Base-by-base conservation (phyloP, 2,113 vertebrate genomes). In the Sciurus niger region DNA sequence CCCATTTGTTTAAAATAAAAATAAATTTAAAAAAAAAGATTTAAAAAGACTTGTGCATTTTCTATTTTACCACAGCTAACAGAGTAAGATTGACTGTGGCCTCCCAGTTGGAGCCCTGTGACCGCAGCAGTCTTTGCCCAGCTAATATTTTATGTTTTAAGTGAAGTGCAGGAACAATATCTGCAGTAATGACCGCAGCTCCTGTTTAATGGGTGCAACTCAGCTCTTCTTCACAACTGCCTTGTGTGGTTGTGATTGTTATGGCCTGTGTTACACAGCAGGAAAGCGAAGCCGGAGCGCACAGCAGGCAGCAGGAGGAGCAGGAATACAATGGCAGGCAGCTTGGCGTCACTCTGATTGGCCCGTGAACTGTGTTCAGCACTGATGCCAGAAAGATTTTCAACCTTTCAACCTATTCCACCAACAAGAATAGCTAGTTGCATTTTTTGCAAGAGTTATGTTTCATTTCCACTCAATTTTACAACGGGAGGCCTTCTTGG, bases 71-170 rank as follows among this genome's bases (percentile, higher is more conserved):
- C 82, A 74, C 10, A 91, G n/a, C 10, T 93, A 72, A 76, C n/a
- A 85, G 67, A 80, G n/a, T 77, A 78, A 78, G n/a, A 83, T 65
- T 84, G 77, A 60, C 22, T 30, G 2, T 74, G 55, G 28, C 17
- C n/a, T 85, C 8, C 34, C 40, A 58, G 24, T 55, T 79, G 73
- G 40, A 90, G 40, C 7, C 43, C 63, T 73, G 34, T 46, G 73
- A 8, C 53, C 60, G 11, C 14, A 88, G n/a, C 18, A 25, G 37
- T 79, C 13, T 84, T n/a, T 78, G 82, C 25, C 25, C 40, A 95
- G 32, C 12, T 87, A 40, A 82, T 85, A 60, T 60, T 95, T 89
- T 93, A 72, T 34, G 60, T 74, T 34, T 32, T 94, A 79, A 84
- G 9, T 84, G 30, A 90, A 67, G 51, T 76, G 11, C 65, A 95